Conservation (phyloP, 2,797 vertebrate species). For the Gadopsis marmoratus region DNA sequence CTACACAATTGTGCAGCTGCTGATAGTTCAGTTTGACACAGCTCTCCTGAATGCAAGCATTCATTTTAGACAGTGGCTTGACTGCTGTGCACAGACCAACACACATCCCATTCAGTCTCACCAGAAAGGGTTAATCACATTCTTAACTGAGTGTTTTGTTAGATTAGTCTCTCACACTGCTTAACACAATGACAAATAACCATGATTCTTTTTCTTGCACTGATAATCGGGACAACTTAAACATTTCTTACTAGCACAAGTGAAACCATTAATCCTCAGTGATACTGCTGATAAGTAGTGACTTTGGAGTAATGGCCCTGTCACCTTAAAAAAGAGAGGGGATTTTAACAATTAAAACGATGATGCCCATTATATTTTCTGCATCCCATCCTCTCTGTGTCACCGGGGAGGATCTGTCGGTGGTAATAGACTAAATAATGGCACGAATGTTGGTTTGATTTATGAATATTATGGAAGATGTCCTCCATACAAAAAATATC, state of each 20-base stretch:
- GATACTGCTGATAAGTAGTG: conserved; percentile 97
- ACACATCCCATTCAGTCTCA: conserved; percentile 68
- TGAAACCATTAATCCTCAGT: conserved; percentile 99
- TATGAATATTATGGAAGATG: conserved; percentile 25
- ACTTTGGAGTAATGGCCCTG: conserved; percentile 99
- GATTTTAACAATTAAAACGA: conserved; percentile 99
- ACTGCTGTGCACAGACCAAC: conserved; percentile 53
- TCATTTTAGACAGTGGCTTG: conserved; percentile 46
- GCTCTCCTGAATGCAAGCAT: conserved; percentile 36
- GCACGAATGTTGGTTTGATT: conserved; percentile 31
- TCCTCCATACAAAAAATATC: conserved; percentile 1
- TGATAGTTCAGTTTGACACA: conserved; percentile 32
- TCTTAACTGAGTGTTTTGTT: conserved; percentile 85
- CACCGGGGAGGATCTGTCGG: conserved; percentile 89
- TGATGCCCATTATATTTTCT: conserved; percentile 92
- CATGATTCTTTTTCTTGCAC: conserved; percentile 98
- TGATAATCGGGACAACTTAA: conserved; percentile 99
- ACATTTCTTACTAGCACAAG: conserved; percentile 98
- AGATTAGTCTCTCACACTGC: conserved; percentile 93
- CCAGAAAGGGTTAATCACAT: conserved; percentile 91
- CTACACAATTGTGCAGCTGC: conserved; percentile 1
- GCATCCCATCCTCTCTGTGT: conserved; percentile 80
- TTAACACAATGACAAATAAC: conserved; percentile 99
- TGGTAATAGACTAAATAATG: conserved; percentile 58
- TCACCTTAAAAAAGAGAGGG: conserved; percentile 91